Evolutionary conservation across 2,797 vertebrate species (phyloP), one percentile per base, ranked within the genome.

Genomic region (Meda fulgida): DNA sequence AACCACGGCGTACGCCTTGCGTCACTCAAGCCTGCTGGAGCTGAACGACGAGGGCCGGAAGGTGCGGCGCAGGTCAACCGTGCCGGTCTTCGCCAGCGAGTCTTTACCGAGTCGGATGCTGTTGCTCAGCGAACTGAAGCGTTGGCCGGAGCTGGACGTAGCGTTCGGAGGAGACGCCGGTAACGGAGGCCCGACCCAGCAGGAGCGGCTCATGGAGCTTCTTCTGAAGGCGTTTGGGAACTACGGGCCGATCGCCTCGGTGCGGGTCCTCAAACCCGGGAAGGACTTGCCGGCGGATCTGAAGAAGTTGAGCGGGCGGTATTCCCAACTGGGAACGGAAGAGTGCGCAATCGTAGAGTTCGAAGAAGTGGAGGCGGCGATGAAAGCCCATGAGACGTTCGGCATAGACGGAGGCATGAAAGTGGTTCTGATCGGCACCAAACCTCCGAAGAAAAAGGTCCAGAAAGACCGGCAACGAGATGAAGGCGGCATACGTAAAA

Each of bases 331-430:
- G 23, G 96, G 97, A 84, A 93, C 93, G 0, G 96, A 98, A 75
- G 97, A 98, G 81, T 99, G 98, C 3, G 98, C 97, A 84, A 96
- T 99, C 2, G 93, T 99, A 72, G 98, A 99, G 89, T 99, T 98
- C 8, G 98, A 99, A 91, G 98, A 99, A 89, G 96, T 99, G 46
- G 98, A 98, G 26, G 97, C 97, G 0, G 98, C 98, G 0, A 88
- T 99, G 4, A 97, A 86, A 84, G 98, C 98, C 85, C 97, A 99
- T 0, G 96, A 98, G 29, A 95, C 94, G 1, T 95, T 96, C 82
- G 91, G 93, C 23, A 58, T 90, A 0, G 94, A 95, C 83, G 94
- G 95, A 0, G 93, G 91, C 1, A 84, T 99, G 91, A 99, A 96
- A 86, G 97, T 98, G 53, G 92, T 97, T 65, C 94, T 99, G 84